Percentiles rank a stretch among this genome's conserved stretches.
Conservation (phyloP, 1,140 invertebrate species). For the Batillaria attramentaria region DNA sequence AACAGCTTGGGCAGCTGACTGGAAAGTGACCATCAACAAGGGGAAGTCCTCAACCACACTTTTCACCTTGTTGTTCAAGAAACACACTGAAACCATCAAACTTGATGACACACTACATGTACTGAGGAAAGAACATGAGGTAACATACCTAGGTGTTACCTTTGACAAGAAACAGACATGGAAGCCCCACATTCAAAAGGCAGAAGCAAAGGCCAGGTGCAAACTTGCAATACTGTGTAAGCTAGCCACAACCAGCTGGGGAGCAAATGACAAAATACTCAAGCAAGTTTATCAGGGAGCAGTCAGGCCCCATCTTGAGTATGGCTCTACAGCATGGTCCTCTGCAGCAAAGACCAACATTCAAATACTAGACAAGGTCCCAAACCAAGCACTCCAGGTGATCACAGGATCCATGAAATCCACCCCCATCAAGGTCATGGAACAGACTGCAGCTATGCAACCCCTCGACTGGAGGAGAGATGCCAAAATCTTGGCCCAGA, state of each 20-base stretch:
- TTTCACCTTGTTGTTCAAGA: constrained; percentile 38
- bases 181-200: constrained; percentile 5
- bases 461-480: not conserved
- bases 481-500: constrained; percentile 15
- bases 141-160: constrained; percentile 7
- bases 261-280: constrained; percentile 10
- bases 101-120: constrained; percentile 1
- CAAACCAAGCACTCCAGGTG: not conserved
- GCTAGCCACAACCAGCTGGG: constrained; percentile 27
- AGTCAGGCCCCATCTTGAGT: not conserved
- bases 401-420: constrained; percentile 1
- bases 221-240: constrained; percentile 21
- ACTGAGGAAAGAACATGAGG: constrained; percentile 27
- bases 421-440: not conserved
- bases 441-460: not conserved
- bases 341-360: not conserved
- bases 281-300: not conserved
- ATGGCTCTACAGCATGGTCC: not conserved
- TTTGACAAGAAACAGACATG: not conserved
- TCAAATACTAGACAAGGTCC: not conserved
- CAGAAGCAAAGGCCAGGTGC: constrained; percentile 23
- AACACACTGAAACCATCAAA: constrained; percentile 29
- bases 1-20: constrained; percentile 31
- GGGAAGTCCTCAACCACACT: constrained; percentile 34
- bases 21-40: constrained; percentile 34